phyloP scores from a whole-genome alignment of 2,888 invertebrate species.

The Diarsia brunnea region DNA sequence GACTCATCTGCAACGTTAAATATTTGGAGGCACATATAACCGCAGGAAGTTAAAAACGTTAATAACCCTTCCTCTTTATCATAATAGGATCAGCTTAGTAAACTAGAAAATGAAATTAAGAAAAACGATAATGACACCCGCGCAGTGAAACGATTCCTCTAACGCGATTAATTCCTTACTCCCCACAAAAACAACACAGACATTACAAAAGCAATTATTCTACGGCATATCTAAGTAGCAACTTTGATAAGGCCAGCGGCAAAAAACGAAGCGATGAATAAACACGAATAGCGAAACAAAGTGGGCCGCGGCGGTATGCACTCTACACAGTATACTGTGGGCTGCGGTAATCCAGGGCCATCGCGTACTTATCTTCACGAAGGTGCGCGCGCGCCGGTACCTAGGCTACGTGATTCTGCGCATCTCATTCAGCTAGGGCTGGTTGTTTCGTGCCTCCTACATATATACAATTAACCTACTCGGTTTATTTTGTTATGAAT shows the following conservation, averaged over 20 bases:
- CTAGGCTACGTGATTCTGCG: constrained; percentile 68
- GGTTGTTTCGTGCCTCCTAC: constrained; percentile 4
- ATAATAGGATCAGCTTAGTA: too few relatives aligned
- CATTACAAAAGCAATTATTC: constrained; percentile 52
- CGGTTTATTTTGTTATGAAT: constrained; percentile 5
- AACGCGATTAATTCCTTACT: constrained; percentile 21
- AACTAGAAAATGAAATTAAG: not conserved
- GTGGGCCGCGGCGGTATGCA: constrained; percentile 49
- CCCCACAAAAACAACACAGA: constrained; percentile 2
- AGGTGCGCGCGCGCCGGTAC: constrained; percentile 66
- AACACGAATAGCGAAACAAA: constrained; percentile 64
- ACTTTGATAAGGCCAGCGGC: constrained; percentile 49
- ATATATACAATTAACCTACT: too few relatives aligned
- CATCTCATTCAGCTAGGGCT: constrained; percentile 69
- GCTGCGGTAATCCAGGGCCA: constrained; percentile 67
- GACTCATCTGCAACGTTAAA: not conserved
- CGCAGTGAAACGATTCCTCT: not conserved
- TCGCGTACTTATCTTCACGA: constrained; percentile 69
- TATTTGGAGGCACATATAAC: not conserved
- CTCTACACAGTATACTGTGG: constrained; percentile 44
- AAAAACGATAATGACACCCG: not conserved
- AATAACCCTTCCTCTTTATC: not conserved
- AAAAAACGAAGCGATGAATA: constrained; percentile 61
- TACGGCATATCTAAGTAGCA: constrained; percentile 54
- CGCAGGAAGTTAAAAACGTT: not conserved